phyloP scores from a whole-genome alignment of 2,888 invertebrate genomes.

The Hofmannophila pseudospretella region DNA sequence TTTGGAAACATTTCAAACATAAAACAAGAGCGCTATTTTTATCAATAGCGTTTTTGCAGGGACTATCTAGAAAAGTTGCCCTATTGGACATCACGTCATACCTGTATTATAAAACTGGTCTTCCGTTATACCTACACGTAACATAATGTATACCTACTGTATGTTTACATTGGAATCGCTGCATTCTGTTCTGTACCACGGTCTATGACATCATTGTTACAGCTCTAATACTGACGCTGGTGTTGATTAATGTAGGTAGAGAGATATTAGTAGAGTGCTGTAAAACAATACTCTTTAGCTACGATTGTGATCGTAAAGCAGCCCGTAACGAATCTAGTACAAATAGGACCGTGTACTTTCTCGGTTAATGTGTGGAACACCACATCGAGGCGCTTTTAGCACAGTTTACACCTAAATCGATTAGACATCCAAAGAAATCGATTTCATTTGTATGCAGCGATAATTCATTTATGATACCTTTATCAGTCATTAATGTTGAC shows the following conservation, averaged over 20 bases:
- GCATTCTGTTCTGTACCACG: constrained; percentile 24
- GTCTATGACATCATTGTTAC: constrained; percentile 36
- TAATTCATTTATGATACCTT: constrained; percentile 60
- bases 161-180: constrained; percentile 42
- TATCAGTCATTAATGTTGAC: constrained; percentile 40
- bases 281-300: constrained; percentile 13
- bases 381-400: constrained; percentile 37
- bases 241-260: neutral
- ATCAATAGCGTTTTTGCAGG: too few species aligned
- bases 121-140: too few species aligned
- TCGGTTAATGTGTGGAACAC: constrained; percentile 39
- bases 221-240: neutral
- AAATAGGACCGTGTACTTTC: constrained; percentile 56
- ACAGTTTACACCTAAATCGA: constrained; percentile 73
- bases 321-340: constrained; percentile 61
- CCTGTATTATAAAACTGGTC: too few species aligned
- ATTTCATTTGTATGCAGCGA: constrained; percentile 54
- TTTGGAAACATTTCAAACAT: too few species aligned
- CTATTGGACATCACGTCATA: too few species aligned
- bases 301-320: constrained; percentile 50
- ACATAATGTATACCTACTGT: too few species aligned
- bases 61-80: too few species aligned
- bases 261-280: constrained; percentile 11
- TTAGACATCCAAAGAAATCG: constrained; percentile 69
- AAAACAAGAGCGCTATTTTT: too few species aligned